Conservation (phyloP, 2,888 invertebrate species). For the Bombylius major region DNA sequence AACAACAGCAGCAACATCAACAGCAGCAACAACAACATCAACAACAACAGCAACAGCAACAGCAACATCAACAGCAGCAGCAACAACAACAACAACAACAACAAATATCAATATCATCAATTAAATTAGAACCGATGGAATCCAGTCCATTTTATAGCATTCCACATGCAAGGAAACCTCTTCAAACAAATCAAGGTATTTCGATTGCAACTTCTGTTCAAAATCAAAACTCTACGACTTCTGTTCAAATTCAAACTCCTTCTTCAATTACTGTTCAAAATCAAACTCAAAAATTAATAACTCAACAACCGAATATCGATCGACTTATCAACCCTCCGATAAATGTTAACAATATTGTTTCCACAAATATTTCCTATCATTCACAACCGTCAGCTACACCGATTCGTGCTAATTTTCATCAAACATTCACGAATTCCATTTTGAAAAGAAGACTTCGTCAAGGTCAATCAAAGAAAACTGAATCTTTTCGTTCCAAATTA, state of each 20-base stretch:
- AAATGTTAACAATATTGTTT: background rate
- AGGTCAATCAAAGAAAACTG: constrained; percentile 16
- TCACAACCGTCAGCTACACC: background rate
- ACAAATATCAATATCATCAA: constrained; percentile 7
- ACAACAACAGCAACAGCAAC: constrained; percentile 18
- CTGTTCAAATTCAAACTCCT: constrained; percentile 9
- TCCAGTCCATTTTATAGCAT: constrained; percentile 8
- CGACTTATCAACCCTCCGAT: background rate
- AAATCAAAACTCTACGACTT: background rate
- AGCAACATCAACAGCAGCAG: background rate
- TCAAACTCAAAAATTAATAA: background rate
- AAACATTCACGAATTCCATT: constrained; percentile 19
- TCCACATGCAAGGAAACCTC: constrained; percentile 17
- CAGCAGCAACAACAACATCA: constrained; percentile 15
- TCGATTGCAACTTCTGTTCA: constrained; percentile 23
- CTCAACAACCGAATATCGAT: background rate
- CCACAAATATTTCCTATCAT: background rate
- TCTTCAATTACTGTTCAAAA: constrained; percentile 8
- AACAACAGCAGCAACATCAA: constrained; percentile 1
- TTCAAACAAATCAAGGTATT: constrained; percentile 61
- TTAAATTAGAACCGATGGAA: constrained; percentile 2
- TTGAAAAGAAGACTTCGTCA: constrained; percentile 30
- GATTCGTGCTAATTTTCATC: background rate
- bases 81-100: constrained; percentile 15
- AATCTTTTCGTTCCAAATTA: constrained; percentile 30